phyloP scores from a whole-genome alignment of 2,113 vertebrate genomes.

The Ophthalmolycus amberensis region DNA sequence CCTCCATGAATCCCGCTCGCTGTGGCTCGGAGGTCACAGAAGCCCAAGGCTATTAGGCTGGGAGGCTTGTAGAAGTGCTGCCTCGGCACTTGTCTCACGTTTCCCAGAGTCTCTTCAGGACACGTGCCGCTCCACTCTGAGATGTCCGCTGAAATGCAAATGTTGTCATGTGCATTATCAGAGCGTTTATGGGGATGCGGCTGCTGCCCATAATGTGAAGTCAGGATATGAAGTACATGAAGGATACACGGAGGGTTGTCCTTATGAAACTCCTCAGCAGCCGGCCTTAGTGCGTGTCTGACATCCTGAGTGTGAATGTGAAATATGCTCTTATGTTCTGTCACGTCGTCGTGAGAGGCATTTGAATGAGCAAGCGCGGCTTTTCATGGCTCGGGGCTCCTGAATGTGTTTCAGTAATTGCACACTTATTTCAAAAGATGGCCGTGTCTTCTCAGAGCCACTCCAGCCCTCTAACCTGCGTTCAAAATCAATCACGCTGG shows the following conservation, averaged over 20 bases:
- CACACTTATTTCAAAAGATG: constrained; percentile 28
- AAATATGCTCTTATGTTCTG: constrained; percentile 11
- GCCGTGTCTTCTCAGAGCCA: constrained; percentile 11
- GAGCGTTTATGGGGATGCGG: constrained; percentile 17
- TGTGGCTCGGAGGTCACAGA: constrained; percentile 40
- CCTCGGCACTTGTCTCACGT: constrained; percentile 51
- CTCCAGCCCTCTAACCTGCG: neutral
- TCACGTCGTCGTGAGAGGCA: constrained; percentile 14
- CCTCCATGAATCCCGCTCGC: constrained; percentile 15
- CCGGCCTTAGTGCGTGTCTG: constrained; percentile 2
- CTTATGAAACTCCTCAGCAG: neutral
- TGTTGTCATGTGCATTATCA: neutral
- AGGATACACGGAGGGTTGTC: constrained; percentile 1
- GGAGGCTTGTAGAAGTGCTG: constrained; percentile 59
- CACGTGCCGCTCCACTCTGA: constrained; percentile 33
- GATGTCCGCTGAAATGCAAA: neutral
- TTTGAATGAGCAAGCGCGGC: constrained; percentile 15
- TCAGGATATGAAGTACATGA: constrained; percentile 4
- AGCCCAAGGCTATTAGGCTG: constrained; percentile 50
- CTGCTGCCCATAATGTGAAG: constrained; percentile 22
- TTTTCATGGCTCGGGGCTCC: constrained; percentile 1
- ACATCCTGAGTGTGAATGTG: constrained; percentile 2
- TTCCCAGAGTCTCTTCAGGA: constrained; percentile 48
- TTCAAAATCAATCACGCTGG: constrained; percentile 1
- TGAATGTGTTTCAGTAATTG: constrained; percentile 15